Evolutionary conservation across 2,888 invertebrate genomes (phyloP).

Genomic region (Diaprepes abbreviatus): DNA sequence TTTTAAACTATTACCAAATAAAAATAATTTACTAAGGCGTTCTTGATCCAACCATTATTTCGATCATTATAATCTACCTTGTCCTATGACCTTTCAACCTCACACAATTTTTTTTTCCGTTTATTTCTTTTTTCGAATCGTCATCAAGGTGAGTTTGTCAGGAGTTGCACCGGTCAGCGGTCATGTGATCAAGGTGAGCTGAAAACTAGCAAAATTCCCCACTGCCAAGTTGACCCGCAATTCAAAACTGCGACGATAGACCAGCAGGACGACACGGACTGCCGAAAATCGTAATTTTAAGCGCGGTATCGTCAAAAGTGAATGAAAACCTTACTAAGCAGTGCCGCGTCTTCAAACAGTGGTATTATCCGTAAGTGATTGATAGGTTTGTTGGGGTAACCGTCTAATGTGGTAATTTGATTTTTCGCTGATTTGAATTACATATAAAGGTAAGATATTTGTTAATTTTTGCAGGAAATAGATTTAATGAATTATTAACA

Average conservation of each 20-base stretch:
- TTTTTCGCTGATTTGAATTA: background rate
- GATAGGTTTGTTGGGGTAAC: background rate
- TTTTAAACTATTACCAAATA: too few species aligned
- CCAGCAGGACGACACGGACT: conserved; percentile 15
- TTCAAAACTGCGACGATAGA: conserved; percentile 8
- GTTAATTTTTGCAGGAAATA: too few species aligned
- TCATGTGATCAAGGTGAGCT: conserved; percentile 38
- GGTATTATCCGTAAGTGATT: background rate
- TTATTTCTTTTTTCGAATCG: background rate
- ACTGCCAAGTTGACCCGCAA: conserved; percentile 27
- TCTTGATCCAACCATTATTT: too few species aligned
- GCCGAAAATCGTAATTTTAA: conserved; percentile 21
- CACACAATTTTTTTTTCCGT: background rate
- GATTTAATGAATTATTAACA: too few species aligned
- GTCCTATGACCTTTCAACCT: too few species aligned
- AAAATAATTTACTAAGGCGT: too few species aligned
- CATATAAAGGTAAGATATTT: background rate
- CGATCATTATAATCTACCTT: too few species aligned
- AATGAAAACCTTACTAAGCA: background rate
- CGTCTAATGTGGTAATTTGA: background rate
- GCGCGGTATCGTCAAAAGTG: background rate
- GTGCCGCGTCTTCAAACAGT: background rate
- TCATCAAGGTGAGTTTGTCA: conserved; percentile 32
- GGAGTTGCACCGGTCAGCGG: conserved; percentile 26
- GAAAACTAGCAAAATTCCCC: conserved; percentile 25